Evolutionary conservation across 2,888 invertebrate genomes (phyloP), one percentile per base, ranked within the genome.

Genomic region (Plutella xylostella): DNA sequence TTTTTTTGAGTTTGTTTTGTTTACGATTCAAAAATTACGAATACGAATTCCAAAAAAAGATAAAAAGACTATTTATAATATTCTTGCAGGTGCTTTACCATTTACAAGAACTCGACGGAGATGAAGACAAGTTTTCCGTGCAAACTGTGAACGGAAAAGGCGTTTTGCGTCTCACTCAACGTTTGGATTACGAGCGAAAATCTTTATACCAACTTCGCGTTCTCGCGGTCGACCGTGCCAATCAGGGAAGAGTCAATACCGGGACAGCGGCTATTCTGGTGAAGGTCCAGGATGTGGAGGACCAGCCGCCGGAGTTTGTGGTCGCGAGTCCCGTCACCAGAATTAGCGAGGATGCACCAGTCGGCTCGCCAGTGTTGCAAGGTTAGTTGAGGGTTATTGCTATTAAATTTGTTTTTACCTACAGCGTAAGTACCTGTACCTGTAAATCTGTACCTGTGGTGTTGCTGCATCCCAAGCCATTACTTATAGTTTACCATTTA

Each of bases 241-340:
- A 92, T 66, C 89, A 91, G 71, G 89, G 91, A 28, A 79, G 88
- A 6, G 87, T 94, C n/a, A 95, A 96, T 65, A 95, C 95, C 1
- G 96, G 94, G 17, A 94, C 95, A 3, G 95, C 95, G 1, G 92
- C 94, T 43, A 88, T 96, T 54, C 82, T 96, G 51, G 89, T 96
- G 5, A 93, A 94, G 75, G 79, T 83, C 6, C 89, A 91, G 62
- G 97, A 97, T 75, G 89, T 94, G 18, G 96, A 96, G 70, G 97
- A 97, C 70, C 92, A 94, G 68, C 94, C 95, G 0, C 96, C 97
- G 0, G 93, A 93, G 65, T 97, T 97, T 73, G 88, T 96, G 19
- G 88, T 91, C 45, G 93, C 92, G 11, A 92, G 91, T 50, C 92
- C 96, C 0, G 92, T 96, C n/a, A 92, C 93, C 0, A 87, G 94